Conservation (phyloP, 23 tunicate genomes). For the Trididemnum clinides region DNA sequence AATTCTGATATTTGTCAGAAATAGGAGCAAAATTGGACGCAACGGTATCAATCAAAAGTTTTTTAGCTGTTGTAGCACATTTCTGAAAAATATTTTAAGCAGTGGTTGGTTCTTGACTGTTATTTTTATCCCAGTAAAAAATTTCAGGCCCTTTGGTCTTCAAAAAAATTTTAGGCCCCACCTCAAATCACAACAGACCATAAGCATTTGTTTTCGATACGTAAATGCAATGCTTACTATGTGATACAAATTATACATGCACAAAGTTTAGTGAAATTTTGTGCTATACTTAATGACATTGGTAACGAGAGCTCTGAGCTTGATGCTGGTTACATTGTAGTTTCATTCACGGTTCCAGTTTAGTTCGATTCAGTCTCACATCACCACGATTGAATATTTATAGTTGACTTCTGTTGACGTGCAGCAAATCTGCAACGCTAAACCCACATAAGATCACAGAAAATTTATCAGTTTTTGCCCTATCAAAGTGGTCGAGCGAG, state of each 20-base stretch:
- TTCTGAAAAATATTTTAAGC: no score
- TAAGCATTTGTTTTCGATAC: not conserved
- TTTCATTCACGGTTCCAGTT: not conserved
- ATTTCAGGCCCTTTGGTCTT: not conserved
- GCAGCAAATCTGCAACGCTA: no score
- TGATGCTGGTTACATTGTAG: not conserved
- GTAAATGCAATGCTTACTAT: not conserved
- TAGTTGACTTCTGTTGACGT: conserved; percentile 1
- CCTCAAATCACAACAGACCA: not conserved
- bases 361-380: not conserved
- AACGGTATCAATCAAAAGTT: no score
- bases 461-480: no score
- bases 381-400: conserved; percentile 1
- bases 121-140: no score
- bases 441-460: no score
- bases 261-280: not conserved
- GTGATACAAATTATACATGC: not conserved
- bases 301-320: not conserved
- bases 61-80: no score
- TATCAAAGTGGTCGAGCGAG: no score
- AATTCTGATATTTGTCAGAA: no score
- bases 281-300: not conserved
- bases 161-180: no score
- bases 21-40: no score
- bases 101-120: no score